Evolutionary conservation across 2,113 vertebrate species (phyloP).

Genomic region (Dromiciops gliroides): DNA sequence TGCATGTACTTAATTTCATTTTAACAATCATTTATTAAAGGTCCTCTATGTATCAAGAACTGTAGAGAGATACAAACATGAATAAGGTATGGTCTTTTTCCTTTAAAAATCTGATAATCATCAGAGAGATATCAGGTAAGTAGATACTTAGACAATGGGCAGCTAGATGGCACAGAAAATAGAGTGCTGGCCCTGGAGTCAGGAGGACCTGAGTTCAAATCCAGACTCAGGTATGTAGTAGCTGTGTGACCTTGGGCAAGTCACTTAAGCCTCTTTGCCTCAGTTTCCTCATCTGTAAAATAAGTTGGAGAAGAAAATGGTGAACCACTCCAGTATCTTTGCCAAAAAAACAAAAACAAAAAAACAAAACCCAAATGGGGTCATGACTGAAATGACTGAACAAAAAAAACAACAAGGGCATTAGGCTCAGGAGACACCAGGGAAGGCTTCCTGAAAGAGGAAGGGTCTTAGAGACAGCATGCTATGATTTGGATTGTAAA

Average conservation of each 20-base stretch:
- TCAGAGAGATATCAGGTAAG: neutral
- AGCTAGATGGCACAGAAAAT: neutral
- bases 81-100: neutral
- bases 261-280: neutral
- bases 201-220: neutral
- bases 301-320: neutral
- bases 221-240: neutral
- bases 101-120: neutral
- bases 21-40: neutral
- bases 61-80: neutral
- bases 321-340: neutral
- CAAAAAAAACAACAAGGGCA: neutral
- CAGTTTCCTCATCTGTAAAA: neutral
- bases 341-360: neutral
- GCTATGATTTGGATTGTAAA: neutral
- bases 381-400: neutral
- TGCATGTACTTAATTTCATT: constrained; percentile 1
- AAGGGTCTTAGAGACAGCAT: neutral
- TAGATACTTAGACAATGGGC: neutral
- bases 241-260: neutral
- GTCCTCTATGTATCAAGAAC: neutral
- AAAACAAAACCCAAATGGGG: neutral
- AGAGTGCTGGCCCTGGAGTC: neutral
- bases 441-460: neutral
- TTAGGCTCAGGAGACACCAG: neutral